These are phyloP conservation scores for Cremastobaeus sp. DNA, from an alignment of 2,888 invertebrate genomes.

Conservation along the genomic window DNA sequence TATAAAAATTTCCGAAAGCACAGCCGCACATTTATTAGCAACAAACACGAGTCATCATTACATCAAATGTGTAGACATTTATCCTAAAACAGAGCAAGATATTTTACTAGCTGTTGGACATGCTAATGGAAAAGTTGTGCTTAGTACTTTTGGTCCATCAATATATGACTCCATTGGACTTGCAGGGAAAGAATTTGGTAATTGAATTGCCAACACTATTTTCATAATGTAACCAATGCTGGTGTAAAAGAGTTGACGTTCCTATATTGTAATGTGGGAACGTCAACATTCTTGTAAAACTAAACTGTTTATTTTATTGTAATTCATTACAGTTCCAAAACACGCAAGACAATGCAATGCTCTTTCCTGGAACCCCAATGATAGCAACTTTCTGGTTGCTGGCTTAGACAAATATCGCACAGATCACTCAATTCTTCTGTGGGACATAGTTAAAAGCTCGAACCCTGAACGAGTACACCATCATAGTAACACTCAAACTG, in stretches of 20 bases:
- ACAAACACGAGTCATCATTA: conserved; percentile 87
- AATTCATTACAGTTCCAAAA: conserved; percentile 86
- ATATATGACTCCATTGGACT: conserved; percentile 84
- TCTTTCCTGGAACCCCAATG: conserved; percentile 91
- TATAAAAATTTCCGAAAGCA: conserved; percentile 84
- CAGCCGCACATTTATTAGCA: conserved; percentile 85
- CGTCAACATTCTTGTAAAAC: too few relatives aligned
- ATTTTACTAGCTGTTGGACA: conserved; percentile 92
- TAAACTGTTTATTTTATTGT: too few relatives aligned
- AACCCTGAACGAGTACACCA: conserved; percentile 74
- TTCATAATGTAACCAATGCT: neutral
- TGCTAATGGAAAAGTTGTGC: conserved; percentile 90
- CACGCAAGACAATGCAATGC: conserved; percentile 92
- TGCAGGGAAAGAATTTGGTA: conserved; percentile 88
- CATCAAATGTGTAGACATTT: conserved; percentile 92
- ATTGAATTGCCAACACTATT: neutral
- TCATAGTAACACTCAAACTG: conserved; percentile 77
- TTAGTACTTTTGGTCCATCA: conserved; percentile 87
- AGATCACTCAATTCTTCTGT: conserved; percentile 92
- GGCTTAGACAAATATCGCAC: conserved; percentile 94
- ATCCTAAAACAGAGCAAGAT: conserved; percentile 87
- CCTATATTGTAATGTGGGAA: too few relatives aligned
- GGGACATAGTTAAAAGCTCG: conserved; percentile 86
- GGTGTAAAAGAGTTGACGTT: neutral
- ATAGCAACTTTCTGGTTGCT: conserved; percentile 89